A percentile compares a stretch with the other conserved stretches of the same genome.
These are phyloP conservation scores for Megaceryle maxima DNA, from an alignment of 2,113 vertebrate species.

Conservation along the genomic window DNA sequence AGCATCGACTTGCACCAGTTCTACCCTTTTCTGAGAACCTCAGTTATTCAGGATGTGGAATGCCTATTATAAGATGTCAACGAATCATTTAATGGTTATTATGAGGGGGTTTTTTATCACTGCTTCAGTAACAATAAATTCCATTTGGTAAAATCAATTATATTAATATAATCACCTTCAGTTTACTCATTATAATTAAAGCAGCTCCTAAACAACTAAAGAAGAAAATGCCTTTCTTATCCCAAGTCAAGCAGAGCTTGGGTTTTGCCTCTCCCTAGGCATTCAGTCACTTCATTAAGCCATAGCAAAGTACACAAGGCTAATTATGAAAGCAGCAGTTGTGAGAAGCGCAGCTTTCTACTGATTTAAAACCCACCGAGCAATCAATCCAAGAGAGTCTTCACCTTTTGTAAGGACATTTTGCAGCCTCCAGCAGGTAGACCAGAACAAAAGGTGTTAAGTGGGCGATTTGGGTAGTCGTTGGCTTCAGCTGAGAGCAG, in stretches of 20 bases:
- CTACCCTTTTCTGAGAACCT: neutral
- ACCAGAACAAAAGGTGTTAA: neutral
- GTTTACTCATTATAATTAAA: slow-evolving; percentile 47
- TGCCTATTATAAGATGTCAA: neutral
- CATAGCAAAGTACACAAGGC: neutral
- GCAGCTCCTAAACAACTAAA: neutral
- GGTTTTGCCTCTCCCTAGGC: neutral
- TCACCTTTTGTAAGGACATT: neutral
- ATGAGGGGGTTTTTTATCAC: slow-evolving; percentile 32
- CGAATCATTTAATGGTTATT: neutral
- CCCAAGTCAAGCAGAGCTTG: neutral
- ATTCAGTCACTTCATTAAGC: neutral
- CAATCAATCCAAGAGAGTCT: neutral
- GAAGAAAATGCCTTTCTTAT: neutral
- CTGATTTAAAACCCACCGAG: neutral
- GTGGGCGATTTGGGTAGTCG: fast-evolving
- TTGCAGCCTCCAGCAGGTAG: neutral
- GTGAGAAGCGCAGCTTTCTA: neutral
- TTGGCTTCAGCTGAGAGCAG: neutral
- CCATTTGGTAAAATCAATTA: slow-evolving; percentile 24
- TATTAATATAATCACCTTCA: neutral
- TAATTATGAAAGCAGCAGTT: neutral
- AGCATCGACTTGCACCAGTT: neutral
- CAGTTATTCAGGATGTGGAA: neutral
- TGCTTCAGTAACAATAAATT: slow-evolving; percentile 33